Evolutionary conservation across 2,113 vertebrate species (phyloP).

Genomic region (Terrapene triunguis): DNA sequence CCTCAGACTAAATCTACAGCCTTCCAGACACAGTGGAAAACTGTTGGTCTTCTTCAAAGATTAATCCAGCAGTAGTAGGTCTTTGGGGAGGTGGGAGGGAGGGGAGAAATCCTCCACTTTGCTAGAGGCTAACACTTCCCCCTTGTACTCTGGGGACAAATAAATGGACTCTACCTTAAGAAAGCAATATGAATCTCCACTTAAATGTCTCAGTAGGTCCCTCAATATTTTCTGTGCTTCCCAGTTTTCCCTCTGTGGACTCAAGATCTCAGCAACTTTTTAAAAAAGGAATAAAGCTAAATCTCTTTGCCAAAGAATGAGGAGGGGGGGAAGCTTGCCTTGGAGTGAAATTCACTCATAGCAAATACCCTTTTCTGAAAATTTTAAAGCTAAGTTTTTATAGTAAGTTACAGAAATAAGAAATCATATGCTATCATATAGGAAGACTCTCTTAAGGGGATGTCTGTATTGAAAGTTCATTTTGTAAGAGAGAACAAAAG

Average conservation of each 20-base stretch:
- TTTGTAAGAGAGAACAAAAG: neutral
- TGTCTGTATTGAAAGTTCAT: neutral
- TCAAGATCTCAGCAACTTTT: neutral
- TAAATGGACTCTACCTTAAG: neutral
- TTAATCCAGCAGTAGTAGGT: neutral
- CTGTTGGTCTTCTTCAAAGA: neutral
- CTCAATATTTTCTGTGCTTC: neutral
- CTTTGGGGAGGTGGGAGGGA: neutral
- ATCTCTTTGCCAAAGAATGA: neutral
- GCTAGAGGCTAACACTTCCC: neutral
- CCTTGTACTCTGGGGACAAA: neutral
- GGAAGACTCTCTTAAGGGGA: neutral
- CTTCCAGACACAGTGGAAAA: neutral
- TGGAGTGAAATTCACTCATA: neutral
- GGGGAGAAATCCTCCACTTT: neutral
- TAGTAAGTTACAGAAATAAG: neutral
- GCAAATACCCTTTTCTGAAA: neutral
- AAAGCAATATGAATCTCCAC: neutral
- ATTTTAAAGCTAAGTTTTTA: neutral
- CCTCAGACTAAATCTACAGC: neutral
- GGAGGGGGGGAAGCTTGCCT: neutral
- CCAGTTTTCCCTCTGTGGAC: neutral
- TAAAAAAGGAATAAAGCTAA: neutral
- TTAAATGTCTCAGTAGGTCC: neutral
- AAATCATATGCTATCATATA: neutral